Evolutionary conservation across 2,888 invertebrate genomes (phyloP).

Genomic region (Drosophila limbata): DNA sequence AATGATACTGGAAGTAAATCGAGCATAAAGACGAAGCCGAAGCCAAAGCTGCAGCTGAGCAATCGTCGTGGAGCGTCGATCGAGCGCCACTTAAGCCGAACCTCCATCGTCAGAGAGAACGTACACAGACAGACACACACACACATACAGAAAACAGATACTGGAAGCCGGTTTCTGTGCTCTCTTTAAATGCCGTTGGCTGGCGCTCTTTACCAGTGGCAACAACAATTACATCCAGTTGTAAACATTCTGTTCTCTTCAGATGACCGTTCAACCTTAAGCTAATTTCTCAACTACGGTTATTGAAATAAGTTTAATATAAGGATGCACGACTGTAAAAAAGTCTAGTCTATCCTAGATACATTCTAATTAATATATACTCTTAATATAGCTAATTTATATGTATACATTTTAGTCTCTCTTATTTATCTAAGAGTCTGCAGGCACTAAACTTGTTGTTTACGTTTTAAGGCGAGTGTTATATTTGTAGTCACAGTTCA

Average conservation of each 20-base stretch:
- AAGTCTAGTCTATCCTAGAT: background rate
- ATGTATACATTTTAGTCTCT: background rate
- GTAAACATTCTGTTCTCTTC: slow-evolving; percentile 25
- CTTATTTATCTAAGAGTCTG: slow-evolving; percentile 1
- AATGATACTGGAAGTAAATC: slow-evolving; percentile 83
- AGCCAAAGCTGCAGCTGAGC: slow-evolving; percentile 49
- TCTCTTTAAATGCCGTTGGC: slow-evolving; percentile 24
- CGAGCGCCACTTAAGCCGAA: slow-evolving; percentile 53
- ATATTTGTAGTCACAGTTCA: background rate
- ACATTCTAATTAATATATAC: background rate
- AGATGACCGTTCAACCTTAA: slow-evolving; percentile 14
- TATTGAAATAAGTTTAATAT: slow-evolving; percentile 1
- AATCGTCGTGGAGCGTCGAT: slow-evolving; percentile 22
- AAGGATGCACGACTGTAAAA: slow-evolving; percentile 7
- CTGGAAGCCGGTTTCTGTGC: slow-evolving; percentile 25
- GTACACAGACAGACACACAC: slow-evolving; percentile 2
- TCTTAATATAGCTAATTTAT: background rate
- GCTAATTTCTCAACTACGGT: slow-evolving; percentile 9
- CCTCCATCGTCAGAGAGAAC: slow-evolving; percentile 27
- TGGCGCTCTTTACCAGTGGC: slow-evolving; percentile 10
- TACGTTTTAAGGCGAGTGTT: background rate
- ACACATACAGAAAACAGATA: background rate
- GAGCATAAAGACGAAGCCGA: slow-evolving; percentile 79
- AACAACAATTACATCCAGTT: slow-evolving; percentile 16
- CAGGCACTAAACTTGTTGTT: background rate